Conservation (phyloP, 2,113 vertebrate genomes). For the Phalacrocorax carbo region DNA sequence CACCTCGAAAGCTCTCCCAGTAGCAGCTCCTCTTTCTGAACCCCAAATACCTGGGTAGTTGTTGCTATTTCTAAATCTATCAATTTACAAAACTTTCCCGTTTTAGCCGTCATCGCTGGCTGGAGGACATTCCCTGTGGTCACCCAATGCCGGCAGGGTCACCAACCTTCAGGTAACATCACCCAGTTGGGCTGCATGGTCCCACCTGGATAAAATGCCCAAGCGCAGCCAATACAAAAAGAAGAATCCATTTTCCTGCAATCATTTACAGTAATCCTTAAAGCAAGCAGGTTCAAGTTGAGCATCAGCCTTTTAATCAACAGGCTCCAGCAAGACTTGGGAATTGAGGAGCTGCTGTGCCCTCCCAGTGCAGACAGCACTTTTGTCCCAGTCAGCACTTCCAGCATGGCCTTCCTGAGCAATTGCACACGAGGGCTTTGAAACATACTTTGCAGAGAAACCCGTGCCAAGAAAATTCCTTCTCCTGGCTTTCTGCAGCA, state of each 20-base stretch:
- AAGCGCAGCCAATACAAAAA: accelerated
- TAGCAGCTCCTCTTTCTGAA: neutral
- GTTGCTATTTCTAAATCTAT: neutral
- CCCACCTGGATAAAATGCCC: neutral
- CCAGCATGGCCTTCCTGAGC: neutral
- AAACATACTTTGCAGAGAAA: accelerated
- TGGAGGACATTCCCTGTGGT: neutral
- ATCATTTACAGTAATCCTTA: neutral
- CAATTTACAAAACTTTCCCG: accelerated
- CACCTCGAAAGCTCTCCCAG: neutral
- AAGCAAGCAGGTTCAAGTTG: neutral
- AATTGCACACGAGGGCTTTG: neutral
- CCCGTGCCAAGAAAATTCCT: neutral
- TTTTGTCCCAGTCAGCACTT: neutral
- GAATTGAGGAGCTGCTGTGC: neutral
- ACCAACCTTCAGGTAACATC: neutral
- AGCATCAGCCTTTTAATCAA: neutral
- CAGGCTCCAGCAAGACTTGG: neutral
- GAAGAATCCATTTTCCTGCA: neutral
- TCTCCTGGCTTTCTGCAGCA: neutral
- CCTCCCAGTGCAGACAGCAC: neutral
- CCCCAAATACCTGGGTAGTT: neutral
- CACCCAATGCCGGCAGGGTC: accelerated
- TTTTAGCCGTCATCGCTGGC: accelerated
- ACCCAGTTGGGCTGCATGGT: neutral